A percentile compares a stretch with the other conserved stretches of the same genome.
Conservation (phyloP, 1,140 invertebrate genomes). For the Pseudachorutes palmiensis region DNA sequence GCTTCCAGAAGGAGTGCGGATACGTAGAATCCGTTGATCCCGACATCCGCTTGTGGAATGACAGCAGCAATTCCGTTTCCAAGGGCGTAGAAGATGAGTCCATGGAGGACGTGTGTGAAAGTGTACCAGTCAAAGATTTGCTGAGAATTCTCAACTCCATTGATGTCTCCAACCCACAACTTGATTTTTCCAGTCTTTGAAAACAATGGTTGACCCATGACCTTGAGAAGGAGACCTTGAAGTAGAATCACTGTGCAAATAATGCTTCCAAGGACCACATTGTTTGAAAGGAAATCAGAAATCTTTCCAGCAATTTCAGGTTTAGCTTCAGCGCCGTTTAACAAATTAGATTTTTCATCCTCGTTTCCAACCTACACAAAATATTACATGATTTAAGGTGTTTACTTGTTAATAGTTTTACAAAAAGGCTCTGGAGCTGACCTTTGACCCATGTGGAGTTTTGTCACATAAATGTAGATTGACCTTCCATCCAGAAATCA, state of each 20-base stretch:
- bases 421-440: neutral
- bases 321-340: neutral
- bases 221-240: neutral
- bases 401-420: neutral
- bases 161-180: conserved; percentile 1
- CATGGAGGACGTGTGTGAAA: conserved; percentile 9
- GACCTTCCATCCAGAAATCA: neutral
- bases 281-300: neutral
- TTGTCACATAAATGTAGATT: neutral
- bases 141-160: conserved; percentile 9
- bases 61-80: neutral
- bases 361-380: neutral
- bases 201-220: conserved; percentile 12
- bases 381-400: neutral
- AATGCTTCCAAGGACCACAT: neutral
- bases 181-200: neutral
- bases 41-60: neutral
- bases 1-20: neutral
- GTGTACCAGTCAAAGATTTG: conserved; percentile 14
- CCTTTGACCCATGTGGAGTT: neutral
- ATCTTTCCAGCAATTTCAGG: neutral
- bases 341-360: neutral
- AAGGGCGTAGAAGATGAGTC: conserved; percentile 10
- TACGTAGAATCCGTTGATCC: neutral
- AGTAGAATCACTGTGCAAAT: neutral